A percentile compares a stretch with the other conserved stretches of the same genome.
Evolutionary conservation across 2,797 vertebrate genomes (phyloP).

Genomic region (Parauchenoglanis ngamensis): DNA sequence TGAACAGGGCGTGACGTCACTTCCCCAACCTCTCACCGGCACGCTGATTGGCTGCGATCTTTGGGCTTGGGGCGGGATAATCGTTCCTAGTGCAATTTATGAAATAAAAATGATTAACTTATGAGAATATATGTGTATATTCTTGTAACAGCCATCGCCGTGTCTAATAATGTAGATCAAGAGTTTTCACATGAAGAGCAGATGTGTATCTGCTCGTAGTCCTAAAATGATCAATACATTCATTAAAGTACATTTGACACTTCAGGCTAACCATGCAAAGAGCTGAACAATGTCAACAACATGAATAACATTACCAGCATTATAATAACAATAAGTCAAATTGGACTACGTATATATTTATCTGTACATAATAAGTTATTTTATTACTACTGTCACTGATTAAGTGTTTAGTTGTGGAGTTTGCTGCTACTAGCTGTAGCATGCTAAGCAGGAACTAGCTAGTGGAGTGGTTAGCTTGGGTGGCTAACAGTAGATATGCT

Average conservation of each 20-base stretch:
- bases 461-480: conserved; percentile 21
- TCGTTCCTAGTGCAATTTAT: conserved; percentile 18
- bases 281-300: not conserved
- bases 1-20: conserved; percentile 50
- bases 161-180: not conserved
- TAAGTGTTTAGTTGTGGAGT: not conserved
- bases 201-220: not conserved
- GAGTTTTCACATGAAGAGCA: not conserved
- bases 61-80: conserved; percentile 45
- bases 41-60: conserved; percentile 56
- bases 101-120: not conserved
- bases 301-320: not conserved
- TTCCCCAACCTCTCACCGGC: conserved; percentile 48
- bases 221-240: not conserved
- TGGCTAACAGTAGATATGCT: conserved; percentile 5
- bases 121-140: not conserved
- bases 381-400: not conserved
- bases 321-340: not conserved
- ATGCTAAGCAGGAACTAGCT: conserved; percentile 25
- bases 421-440: not conserved
- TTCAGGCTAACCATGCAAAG: not conserved
- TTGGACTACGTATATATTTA: not conserved
- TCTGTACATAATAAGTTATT: not conserved
- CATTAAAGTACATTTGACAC: not conserved
- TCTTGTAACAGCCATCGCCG: not conserved